Conservation (phyloP, 53 echinoderm and acorn worm species). For the Paracentrotus lividus region DNA sequence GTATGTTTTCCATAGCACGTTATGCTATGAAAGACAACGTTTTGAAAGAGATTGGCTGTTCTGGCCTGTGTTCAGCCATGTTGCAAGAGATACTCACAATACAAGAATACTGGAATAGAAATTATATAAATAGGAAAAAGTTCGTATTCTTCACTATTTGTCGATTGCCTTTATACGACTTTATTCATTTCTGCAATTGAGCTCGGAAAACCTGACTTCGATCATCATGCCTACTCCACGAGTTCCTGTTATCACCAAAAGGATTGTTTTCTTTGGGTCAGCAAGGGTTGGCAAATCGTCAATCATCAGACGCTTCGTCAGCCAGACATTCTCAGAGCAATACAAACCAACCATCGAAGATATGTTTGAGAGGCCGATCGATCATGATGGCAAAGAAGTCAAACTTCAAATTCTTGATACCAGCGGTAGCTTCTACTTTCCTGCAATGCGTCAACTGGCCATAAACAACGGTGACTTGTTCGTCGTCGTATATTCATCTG, state of each 20-base stretch:
- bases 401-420: slow-evolving; percentile 80
- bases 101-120: too few relatives aligned
- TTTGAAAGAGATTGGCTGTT: too few relatives aligned
- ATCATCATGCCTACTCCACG: slow-evolving; percentile 27
- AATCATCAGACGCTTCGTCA: slow-evolving; percentile 73
- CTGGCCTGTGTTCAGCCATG: too few relatives aligned
- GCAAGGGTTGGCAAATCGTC: slow-evolving; percentile 79
- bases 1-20: too few relatives aligned
- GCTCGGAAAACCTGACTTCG: background rate
- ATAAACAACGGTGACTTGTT: slow-evolving; percentile 52
- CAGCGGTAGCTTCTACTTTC: slow-evolving; percentile 75
- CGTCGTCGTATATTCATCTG: slow-evolving; percentile 56
- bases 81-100: too few relatives aligned
- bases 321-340: slow-evolving; percentile 16
- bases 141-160: too few relatives aligned
- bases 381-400: slow-evolving; percentile 9
- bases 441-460: slow-evolving; percentile 60
- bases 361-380: slow-evolving; percentile 56
- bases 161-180: too few relatives aligned
- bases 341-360: slow-evolving; percentile 80
- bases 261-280: slow-evolving; percentile 80
- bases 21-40: too few relatives aligned
- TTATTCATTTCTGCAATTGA: too few relatives aligned
- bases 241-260: slow-evolving; percentile 26
- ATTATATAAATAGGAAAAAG: too few relatives aligned